Percentiles rank a stretch among this genome's conserved stretches.
phyloP scores from a whole-genome alignment of 2,797 vertebrate genomes.

The Lepus townsendii region DNA sequence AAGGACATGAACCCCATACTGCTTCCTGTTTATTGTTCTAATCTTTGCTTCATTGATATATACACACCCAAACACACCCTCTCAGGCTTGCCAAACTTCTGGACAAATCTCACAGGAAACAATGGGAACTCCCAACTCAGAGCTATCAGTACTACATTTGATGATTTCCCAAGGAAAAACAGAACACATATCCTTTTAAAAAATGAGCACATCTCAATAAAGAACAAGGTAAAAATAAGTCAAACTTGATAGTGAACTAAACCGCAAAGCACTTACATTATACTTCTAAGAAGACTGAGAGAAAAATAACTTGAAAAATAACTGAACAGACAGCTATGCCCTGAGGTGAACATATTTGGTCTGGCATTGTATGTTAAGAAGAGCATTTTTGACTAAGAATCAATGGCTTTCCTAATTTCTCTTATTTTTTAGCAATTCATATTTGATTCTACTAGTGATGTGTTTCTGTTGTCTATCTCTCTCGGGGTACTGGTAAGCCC shows the following conservation, averaged over 20 bases:
- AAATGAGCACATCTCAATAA: constrained; percentile 43
- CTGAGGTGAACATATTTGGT: not conserved
- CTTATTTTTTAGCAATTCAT: constrained; percentile 52
- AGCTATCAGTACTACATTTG: constrained; percentile 42
- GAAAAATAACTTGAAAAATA: constrained; percentile 56
- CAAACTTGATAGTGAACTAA: constrained; percentile 45
- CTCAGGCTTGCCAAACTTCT: constrained; percentile 63
- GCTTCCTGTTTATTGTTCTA: constrained; percentile 63
- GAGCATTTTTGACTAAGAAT: constrained; percentile 29
- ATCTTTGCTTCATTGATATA: constrained; percentile 70
- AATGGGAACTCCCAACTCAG: constrained; percentile 53
- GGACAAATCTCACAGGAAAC: constrained; percentile 61
- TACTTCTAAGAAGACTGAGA: constrained; percentile 17
- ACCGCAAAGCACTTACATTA: constrained; percentile 45
- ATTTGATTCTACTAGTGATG: not conserved
- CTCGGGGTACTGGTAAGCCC: not conserved
- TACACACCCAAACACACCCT: constrained; percentile 77
- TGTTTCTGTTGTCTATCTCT: not conserved
- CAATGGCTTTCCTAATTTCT: constrained; percentile 50
- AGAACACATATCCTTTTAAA: not conserved
- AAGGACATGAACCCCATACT: constrained; percentile 26
- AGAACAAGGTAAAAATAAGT: constrained; percentile 52
- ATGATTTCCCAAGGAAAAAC: constrained; percentile 41
- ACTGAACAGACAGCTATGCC: not conserved
- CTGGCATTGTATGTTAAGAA: constrained; percentile 32